phyloP scores from a whole-genome alignment of 2,113 vertebrate genomes.

The Misgurnus mizolepis region DNA sequence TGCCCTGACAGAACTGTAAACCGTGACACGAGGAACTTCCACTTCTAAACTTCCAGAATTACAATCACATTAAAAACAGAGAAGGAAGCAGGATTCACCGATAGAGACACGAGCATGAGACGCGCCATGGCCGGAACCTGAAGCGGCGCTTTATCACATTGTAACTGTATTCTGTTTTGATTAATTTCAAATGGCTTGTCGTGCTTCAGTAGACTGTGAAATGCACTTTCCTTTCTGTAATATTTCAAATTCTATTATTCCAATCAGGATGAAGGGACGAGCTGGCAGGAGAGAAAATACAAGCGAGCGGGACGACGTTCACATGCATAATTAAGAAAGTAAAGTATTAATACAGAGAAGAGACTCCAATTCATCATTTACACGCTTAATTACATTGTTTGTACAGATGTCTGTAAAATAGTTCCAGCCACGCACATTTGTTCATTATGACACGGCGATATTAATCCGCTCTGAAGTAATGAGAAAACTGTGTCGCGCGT shows the following conservation, averaged over 20 bases:
- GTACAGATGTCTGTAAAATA: slow-evolving; percentile 72
- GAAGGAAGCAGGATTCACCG: background rate
- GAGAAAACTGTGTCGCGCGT: slow-evolving; percentile 52
- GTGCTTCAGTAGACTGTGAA: slow-evolving; percentile 80
- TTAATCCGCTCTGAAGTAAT: slow-evolving; percentile 55
- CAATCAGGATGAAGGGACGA: slow-evolving; percentile 52
- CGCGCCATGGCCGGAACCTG: background rate
- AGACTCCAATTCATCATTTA: slow-evolving; percentile 75
- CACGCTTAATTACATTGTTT: slow-evolving; percentile 77
- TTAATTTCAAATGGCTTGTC: slow-evolving; percentile 79
- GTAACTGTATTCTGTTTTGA: slow-evolving; percentile 79
- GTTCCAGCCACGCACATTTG: slow-evolving; percentile 59
- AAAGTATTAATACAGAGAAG: slow-evolving; percentile 72
- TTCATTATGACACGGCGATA: slow-evolving; percentile 53
- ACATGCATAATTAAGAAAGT: slow-evolving; percentile 74
- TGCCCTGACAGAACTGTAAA: slow-evolving; percentile 6
- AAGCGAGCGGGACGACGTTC: slow-evolving; percentile 64
- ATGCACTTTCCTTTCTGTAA: slow-evolving; percentile 75
- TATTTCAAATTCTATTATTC: slow-evolving; percentile 77
- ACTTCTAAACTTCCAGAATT: slow-evolving; percentile 19
- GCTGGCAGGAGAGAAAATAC: background rate
- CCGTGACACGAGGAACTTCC: background rate
- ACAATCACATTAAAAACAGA: background rate
- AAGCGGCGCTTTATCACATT: slow-evolving; percentile 71
- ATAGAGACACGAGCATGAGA: slow-evolving; percentile 8